Base-by-base conservation (phyloP, 2,888 invertebrate species). In the Spodoptera littoralis region DNA sequence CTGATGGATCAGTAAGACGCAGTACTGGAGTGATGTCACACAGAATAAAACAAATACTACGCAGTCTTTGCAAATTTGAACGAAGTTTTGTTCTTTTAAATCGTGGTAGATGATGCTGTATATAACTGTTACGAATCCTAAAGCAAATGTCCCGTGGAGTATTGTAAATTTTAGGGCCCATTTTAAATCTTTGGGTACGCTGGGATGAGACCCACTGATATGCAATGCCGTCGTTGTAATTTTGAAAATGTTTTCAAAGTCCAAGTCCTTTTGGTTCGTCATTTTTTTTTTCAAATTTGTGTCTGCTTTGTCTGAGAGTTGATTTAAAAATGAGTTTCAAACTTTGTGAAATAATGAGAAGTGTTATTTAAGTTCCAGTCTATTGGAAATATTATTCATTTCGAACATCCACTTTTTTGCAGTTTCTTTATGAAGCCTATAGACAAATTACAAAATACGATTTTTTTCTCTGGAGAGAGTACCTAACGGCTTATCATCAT, bases 1-100 rank as follows among this genome's bases (percentile, higher is more conserved):
- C 47, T 80, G 83, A 55, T 87, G 76, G 41, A 56, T 64, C 1
- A 84, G 6, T 44, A 88, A 60, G 1, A 86, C 57, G 6, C 11
- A 22, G 42, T 73, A 76, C 11, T 75, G 63, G 9, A 70, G 60
- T 0, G 76, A 48, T 0, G 73, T 57, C 0, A 68, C 71, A 0
- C 66, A 0, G 18, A 67, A 82, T 0, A 83, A 46, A 0, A 80
- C 24, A 0, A 41, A 18, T 0, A 84, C 3, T 0, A 70, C 47
- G 0, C 70, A 71, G n/a, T 83, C 80, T 47, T 70, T 73, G 18
- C 84, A 83, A 0, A 59, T 60, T 54, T 70, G 53, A 0, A 75
- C 22, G n/a, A 80, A 81, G 36, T 85, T 63, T 0, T 67, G 63
- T 0, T 27, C 44, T 48, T 71, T 70, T 2, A 80, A 52, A 63